phyloP scores from a whole-genome alignment of 1,140 invertebrate species.

The Aphaenogaster ashmeadi region DNA sequence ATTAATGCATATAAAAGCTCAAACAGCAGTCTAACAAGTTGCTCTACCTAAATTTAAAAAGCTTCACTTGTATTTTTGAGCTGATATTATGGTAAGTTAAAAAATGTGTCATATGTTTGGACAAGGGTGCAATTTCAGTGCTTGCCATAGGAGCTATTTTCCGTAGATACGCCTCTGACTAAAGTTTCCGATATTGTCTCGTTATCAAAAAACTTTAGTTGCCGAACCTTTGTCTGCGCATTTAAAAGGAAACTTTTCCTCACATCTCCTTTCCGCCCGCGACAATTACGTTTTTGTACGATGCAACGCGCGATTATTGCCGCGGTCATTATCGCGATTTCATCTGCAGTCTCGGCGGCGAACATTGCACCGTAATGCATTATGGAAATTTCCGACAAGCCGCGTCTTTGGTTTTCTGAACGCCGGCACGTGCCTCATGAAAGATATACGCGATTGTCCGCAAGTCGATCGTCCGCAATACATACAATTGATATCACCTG shows the following conservation, averaged over 20 bases:
- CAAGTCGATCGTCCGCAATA: constrained; percentile 80
- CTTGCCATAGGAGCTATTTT: too few relatives aligned
- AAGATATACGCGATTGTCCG: constrained; percentile 34
- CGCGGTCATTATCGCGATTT: constrained; percentile 8
- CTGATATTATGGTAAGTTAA: too few relatives aligned
- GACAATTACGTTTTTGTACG: not conserved
- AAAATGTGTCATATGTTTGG: too few relatives aligned
- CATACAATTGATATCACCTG: constrained; percentile 85
- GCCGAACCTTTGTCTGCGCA: too few relatives aligned
- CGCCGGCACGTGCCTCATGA: constrained; percentile 18
- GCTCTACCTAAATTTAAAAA: too few relatives aligned
- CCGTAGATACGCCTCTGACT: too few relatives aligned
- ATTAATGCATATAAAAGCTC: too few relatives aligned
- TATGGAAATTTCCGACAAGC: constrained; percentile 48
- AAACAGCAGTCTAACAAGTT: too few relatives aligned
- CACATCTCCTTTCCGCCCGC: too few relatives aligned
- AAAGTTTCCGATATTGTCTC: not conserved
- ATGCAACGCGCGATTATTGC: not conserved
- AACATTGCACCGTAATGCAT: constrained; percentile 30
- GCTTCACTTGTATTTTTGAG: too few relatives aligned
- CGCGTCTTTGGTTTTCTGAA: constrained; percentile 11
- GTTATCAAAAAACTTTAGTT: not conserved
- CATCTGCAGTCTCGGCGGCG: constrained; percentile 15
- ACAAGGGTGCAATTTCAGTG: too few relatives aligned
- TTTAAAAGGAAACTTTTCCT: not conserved